Evolutionary conservation across 2,113 vertebrate genomes (phyloP).

Genomic region (Pseudorasbora parva): DNA sequence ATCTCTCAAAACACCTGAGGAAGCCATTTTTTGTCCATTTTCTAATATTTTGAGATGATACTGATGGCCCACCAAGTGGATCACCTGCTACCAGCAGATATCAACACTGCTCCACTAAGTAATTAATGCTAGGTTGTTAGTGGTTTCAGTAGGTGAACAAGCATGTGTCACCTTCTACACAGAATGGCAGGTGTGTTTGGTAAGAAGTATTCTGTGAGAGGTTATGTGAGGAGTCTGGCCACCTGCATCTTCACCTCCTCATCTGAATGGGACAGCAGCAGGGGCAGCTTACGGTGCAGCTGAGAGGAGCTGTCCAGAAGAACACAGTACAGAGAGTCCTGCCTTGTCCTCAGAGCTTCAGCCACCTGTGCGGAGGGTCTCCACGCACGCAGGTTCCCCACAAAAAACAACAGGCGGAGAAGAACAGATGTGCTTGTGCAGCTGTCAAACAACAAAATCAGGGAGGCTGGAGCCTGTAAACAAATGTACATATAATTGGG

Average conservation of each 20-base stretch:
- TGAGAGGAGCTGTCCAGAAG: constrained; percentile 79
- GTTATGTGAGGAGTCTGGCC: constrained; percentile 78
- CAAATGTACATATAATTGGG: not conserved
- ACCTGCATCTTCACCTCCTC: constrained; percentile 85
- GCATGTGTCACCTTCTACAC: not conserved
- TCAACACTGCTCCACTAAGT: not conserved
- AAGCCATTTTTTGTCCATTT: not conserved
- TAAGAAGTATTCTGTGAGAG: constrained; percentile 4
- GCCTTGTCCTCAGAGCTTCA: constrained; percentile 69
- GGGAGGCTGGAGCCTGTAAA: constrained; percentile 80
- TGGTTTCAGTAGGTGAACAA: constrained; percentile 1
- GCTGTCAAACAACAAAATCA: constrained; percentile 83
- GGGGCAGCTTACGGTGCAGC: constrained; percentile 79
- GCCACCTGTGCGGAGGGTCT: constrained; percentile 72
- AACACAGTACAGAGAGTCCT: constrained; percentile 82
- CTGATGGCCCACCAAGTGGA: not conserved
- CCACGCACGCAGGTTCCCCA: constrained; percentile 82
- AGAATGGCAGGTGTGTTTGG: constrained; percentile 15
- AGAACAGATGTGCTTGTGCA: constrained; percentile 80
- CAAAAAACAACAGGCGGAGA: constrained; percentile 81
- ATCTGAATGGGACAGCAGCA: constrained; percentile 82
- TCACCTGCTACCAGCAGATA: not conserved
- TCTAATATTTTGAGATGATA: not conserved
- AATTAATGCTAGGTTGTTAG: not conserved
- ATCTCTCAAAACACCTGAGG: constrained; percentile 8